phyloP scores from a whole-genome alignment of 2,888 invertebrate species.

The Rotaria magnacalcarata region DNA sequence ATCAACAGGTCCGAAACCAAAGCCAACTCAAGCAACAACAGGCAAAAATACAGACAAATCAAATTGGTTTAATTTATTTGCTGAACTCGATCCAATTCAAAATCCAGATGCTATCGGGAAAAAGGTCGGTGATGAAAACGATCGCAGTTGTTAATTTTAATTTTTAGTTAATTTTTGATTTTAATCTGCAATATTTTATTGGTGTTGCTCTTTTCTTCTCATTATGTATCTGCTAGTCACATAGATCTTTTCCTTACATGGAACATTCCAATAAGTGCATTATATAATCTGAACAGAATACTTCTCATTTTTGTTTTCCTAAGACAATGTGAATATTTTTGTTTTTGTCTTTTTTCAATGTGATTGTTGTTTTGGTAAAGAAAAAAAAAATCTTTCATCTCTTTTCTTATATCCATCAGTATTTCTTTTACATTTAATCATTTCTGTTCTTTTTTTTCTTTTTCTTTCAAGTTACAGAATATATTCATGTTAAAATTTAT shows the following conservation, averaged over 20 bases:
- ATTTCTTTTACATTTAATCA: neutral
- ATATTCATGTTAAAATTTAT: neutral
- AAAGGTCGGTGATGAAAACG: constrained; percentile 11
- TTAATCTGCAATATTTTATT: constrained; percentile 3
- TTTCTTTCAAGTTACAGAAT: neutral
- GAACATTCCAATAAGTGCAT: neutral
- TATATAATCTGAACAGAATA: neutral
- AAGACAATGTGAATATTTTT: no score
- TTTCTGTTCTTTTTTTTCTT: neutral
- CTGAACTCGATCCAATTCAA: constrained; percentile 82
- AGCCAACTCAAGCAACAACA: neutral
- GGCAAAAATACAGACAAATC: constrained; percentile 37
- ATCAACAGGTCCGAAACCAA: neutral
- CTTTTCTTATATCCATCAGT: neutral
- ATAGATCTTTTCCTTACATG: neutral
- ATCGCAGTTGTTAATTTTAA: constrained; percentile 42
- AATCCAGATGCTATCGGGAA: constrained; percentile 67
- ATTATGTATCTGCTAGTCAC: neutral
- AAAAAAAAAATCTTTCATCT: neutral
- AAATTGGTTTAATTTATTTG: constrained; percentile 81
- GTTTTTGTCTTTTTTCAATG: neutral
- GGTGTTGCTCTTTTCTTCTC: neutral
- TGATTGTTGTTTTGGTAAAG: neutral
- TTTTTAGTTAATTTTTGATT: neutral
- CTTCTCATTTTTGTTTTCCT: neutral